Evolutionary conservation across 2,113 vertebrate species (phyloP).

Genomic region (Gambusia affinis): DNA sequence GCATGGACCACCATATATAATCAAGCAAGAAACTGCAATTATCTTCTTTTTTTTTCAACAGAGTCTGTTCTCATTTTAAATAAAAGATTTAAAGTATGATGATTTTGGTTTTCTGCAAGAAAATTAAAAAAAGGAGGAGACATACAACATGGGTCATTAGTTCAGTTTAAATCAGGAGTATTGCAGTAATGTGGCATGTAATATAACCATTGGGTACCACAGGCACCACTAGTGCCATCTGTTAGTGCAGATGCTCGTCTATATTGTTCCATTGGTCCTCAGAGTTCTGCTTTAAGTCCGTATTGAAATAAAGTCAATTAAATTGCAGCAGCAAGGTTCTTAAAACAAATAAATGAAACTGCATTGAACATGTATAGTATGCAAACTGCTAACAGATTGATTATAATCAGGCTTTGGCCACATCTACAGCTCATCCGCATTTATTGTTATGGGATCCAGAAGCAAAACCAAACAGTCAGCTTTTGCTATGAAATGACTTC

Average conservation of each 20-base stretch:
- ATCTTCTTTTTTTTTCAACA: neutral
- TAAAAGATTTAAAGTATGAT: neutral
- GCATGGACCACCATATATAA: neutral
- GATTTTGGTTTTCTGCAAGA: neutral
- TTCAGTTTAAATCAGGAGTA: slow-evolving; percentile 1
- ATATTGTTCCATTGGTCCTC: neutral
- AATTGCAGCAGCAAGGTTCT: neutral
- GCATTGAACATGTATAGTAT: neutral
- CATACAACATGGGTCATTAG: slow-evolving; percentile 3
- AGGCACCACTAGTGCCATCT: slow-evolving; percentile 20
- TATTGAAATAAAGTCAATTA: neutral
- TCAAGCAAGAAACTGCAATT: neutral
- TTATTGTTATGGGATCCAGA: neutral
- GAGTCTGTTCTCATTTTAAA: neutral
- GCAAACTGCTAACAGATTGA: neutral
- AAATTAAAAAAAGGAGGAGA: neutral
- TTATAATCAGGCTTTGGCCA: neutral
- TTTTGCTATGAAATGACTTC: neutral
- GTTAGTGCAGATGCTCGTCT: slow-evolving; percentile 17
- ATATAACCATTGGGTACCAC: slow-evolving; percentile 18
- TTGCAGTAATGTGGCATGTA: slow-evolving; percentile 16
- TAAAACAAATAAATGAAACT: neutral
- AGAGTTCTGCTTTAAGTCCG: neutral
- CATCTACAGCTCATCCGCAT: neutral
- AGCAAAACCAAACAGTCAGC: neutral